A percentile compares a stretch with the other conserved stretches of the same genome.
Evolutionary conservation across 2,113 vertebrate species (phyloP).

Genomic region (Lepidothrix coronata): DNA sequence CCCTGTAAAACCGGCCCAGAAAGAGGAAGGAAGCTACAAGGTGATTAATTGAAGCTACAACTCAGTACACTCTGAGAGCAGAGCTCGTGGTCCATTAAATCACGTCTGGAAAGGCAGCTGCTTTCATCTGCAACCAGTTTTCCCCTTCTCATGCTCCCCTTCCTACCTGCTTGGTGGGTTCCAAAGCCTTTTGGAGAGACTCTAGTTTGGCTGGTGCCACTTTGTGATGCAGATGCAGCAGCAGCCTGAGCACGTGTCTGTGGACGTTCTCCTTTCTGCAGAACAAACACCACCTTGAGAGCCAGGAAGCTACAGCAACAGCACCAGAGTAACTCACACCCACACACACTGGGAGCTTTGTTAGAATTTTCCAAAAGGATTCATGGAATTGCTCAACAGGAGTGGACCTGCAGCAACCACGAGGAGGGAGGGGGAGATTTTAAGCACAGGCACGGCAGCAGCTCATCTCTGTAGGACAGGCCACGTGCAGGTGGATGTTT

Average conservation of each 20-base stretch:
- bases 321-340: background rate
- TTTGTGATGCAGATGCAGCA: slow-evolving; percentile 92
- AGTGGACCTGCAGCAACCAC: background rate
- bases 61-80: background rate
- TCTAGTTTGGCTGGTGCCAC: slow-evolving; percentile 84
- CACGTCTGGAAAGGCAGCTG: background rate
- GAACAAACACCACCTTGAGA: background rate
- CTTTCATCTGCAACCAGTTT: background rate
- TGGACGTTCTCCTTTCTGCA: slow-evolving; percentile 95
- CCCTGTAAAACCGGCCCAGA: background rate
- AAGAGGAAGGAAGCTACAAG: background rate
- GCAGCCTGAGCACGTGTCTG: slow-evolving; percentile 86
- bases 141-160: background rate
- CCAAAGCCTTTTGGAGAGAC: slow-evolving; percentile 87
- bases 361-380: background rate
- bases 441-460: background rate
- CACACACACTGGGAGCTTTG: background rate
- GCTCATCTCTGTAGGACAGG: background rate
- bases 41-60: background rate
- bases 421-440: background rate
- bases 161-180: slow-evolving; percentile 91
- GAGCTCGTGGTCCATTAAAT: background rate
- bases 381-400: background rate
- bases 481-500: background rate
- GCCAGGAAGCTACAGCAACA: background rate